Percentiles rank a stretch among this genome's conserved stretches.
These are phyloP conservation scores for Akabosia matsudoensis DNA, from an alignment of 1,140 invertebrate species.

Conservation along the genomic window DNA sequence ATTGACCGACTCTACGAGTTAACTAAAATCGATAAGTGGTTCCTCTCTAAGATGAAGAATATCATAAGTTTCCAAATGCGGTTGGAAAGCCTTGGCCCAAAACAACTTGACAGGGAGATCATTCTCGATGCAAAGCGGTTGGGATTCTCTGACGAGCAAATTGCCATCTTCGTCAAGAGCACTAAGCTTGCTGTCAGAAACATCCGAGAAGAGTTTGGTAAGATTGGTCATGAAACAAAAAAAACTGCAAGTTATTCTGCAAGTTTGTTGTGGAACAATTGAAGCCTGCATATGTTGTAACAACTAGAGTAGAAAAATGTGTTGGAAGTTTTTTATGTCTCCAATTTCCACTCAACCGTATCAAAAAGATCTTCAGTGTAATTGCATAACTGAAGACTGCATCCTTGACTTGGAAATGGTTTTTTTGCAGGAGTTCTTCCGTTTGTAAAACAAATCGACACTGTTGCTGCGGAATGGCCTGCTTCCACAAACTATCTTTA, in stretches of 20 bases:
- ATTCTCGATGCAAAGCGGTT: constrained; percentile 83
- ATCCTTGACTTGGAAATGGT: background rate
- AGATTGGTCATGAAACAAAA: too few species aligned
- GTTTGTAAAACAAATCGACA: constrained; percentile 97
- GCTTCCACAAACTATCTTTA: constrained; percentile 97
- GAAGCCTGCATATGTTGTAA: background rate
- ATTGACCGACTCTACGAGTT: constrained; percentile 82
- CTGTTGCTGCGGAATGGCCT: constrained; percentile 98
- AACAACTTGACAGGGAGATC: constrained; percentile 59
- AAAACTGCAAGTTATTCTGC: too few species aligned
- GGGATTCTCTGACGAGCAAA: constrained; percentile 97
- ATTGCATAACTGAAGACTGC: background rate
- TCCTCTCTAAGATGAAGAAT: constrained; percentile 90
- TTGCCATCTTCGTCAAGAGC: constrained; percentile 81
- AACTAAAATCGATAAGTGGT: constrained; percentile 97
- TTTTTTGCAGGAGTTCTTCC: constrained; percentile 63
- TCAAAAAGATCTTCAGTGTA: background rate
- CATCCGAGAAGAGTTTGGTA: constrained; percentile 64
- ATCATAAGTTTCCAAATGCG: constrained; percentile 71
- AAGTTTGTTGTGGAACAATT: background rate
- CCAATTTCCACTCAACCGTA: background rate
- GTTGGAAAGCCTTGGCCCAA: constrained; percentile 62
- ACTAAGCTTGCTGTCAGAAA: constrained; percentile 76
- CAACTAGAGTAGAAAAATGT: background rate
- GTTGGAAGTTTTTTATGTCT: background rate